Percentiles rank a stretch among this genome's conserved stretches.
phyloP scores from a whole-genome alignment of 2,113 vertebrate genomes.

The Perca flavescens region DNA sequence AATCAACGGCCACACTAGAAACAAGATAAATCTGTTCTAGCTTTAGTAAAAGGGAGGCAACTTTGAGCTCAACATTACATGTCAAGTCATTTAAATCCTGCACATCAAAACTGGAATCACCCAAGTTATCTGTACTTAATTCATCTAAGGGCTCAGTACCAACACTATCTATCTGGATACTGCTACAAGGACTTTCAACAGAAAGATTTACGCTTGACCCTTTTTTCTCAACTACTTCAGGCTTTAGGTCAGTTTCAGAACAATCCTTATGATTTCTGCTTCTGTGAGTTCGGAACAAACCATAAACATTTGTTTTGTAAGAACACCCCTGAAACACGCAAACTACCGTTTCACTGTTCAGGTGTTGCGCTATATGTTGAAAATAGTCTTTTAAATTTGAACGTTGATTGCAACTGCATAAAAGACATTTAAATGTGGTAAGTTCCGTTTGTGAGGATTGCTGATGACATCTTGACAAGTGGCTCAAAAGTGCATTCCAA shows the following conservation, averaged over 20 bases:
- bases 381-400: background rate
- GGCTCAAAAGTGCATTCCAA: too few relatives aligned
- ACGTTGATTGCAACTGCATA: background rate
- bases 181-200: background rate
- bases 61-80: background rate
- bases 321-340: background rate
- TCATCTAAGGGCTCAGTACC: background rate
- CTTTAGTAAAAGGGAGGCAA: background rate
- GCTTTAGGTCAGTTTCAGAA: background rate
- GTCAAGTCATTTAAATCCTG: background rate
- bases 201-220: background rate
- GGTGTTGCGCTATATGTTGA: background rate
- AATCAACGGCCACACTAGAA: background rate
- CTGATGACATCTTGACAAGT: too few relatives aligned
- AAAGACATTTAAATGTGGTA: conserved; percentile 2
- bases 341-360: background rate
- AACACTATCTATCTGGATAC: background rate
- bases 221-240: background rate
- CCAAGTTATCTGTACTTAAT: background rate
- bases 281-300: background rate
- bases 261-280: background rate
- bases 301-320: background rate
- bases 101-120: conserved; percentile 7
- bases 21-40: background rate
- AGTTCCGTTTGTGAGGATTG: too few relatives aligned